phyloP scores from a whole-genome alignment of 2,888 invertebrate genomes.

The Leistus spinibarbis region DNA sequence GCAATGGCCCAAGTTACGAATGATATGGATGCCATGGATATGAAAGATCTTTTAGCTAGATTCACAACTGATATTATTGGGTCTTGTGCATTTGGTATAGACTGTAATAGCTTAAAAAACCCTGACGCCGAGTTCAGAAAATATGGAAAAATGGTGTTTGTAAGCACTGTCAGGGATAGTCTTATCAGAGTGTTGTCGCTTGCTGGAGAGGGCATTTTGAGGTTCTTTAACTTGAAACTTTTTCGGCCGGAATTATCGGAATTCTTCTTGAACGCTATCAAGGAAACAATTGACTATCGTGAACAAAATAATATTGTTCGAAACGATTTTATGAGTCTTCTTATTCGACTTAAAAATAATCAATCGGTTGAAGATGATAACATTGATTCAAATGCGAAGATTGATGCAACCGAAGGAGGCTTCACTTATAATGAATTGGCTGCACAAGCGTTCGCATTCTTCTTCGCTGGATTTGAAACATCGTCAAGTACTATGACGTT shows the following conservation, averaged over 20 bases:
- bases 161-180: background rate
- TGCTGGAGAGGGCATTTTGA: background rate
- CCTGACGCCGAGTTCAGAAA: conserved; percentile 51
- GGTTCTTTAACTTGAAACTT: background rate
- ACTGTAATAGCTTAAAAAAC: conserved; percentile 62
- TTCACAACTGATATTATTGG: conserved; percentile 65
- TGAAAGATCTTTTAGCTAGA: conserved; percentile 59
- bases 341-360: background rate
- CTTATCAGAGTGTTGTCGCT: background rate
- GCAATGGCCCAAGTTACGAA: conserved; percentile 53
- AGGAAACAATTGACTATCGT: conserved; percentile 46
- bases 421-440: conserved; percentile 44
- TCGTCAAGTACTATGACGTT: conserved; percentile 54
- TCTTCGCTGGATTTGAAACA: conserved; percentile 58
- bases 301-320: conserved; percentile 45
- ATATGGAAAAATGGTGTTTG: conserved; percentile 50
- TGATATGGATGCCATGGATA: conserved; percentile 45
- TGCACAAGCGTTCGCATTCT: conserved; percentile 55
- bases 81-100: conserved; percentile 64
- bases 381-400: conserved; percentile 2
- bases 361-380: conserved; percentile 29
- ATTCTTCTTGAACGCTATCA: conserved; percentile 41
- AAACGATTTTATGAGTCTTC: conserved; percentile 50
- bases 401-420: background rate
- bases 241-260: background rate